Conservation (phyloP, 2,888 invertebrate species). For the Cataglyphis altisquamis region DNA sequence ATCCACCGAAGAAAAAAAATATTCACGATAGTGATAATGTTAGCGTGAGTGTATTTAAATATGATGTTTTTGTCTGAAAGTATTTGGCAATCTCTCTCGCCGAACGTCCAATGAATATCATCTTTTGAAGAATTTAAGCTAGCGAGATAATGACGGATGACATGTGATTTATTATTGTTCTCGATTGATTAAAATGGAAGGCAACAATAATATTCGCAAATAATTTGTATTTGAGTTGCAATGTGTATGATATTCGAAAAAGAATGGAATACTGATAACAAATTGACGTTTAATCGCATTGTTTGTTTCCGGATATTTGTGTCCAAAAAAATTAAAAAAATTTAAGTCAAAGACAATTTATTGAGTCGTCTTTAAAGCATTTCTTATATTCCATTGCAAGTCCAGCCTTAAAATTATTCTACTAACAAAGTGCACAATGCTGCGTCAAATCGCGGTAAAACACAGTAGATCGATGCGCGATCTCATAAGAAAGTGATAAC, state of each 20-base stretch:
- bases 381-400: background rate
- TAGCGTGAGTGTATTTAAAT: slow-evolving; percentile 49
- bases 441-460: slow-evolving; percentile 49
- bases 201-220: background rate
- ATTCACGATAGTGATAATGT: slow-evolving; percentile 67
- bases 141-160: background rate
- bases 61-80: slow-evolving; percentile 33
- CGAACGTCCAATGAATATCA: slow-evolving; percentile 4
- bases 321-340: background rate
- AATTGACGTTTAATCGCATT: slow-evolving; percentile 2
- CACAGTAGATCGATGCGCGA: slow-evolving; percentile 17
- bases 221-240: background rate
- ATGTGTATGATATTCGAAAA: background rate
- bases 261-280: background rate
- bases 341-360: background rate
- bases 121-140: background rate
- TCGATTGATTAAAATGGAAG: slow-evolving; percentile 1
- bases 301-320: slow-evolving; percentile 1
- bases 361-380: background rate
- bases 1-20: slow-evolving; percentile 74
- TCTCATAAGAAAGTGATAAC: slow-evolving; percentile 43
- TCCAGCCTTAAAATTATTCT: background rate
- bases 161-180: slow-evolving; percentile 5
- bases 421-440: slow-evolving; percentile 40
- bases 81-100: slow-evolving; percentile 9